Evolutionary conservation across 2,113 vertebrate species (phyloP), one percentile per base, ranked within the genome.

Genomic region (Malurus cyaneus): DNA sequence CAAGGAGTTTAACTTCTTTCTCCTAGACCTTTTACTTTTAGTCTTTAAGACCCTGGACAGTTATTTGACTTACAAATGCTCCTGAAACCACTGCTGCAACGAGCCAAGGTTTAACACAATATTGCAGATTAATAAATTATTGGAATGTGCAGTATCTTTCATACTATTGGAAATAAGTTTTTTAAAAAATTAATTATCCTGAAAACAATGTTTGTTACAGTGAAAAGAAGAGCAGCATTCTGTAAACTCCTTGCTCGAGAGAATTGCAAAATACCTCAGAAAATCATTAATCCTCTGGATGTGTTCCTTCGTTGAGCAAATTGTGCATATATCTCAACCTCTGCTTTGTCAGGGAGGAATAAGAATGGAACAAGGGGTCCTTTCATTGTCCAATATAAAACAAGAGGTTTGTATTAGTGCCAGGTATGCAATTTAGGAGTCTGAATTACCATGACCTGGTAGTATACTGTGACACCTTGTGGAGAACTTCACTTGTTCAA

Each of bases 91-190:
- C 25, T 94, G n/a, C 57, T 83, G 53, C 60, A 89, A 79, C 88
- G 19, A 92, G 42, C n/a, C 79, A 88, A 67, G 67, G 50, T 85
- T 95, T 96, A 89, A 76, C 25, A 31, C n/a, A 79, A 4, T 71
- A 80, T 29, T 94, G 70, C 53, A 89, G 80, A 32, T 74, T 67
- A 94, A 84, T 95, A 95, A 94, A 90, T 96, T 92, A 62, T 47
- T 84, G 77, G 60, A 90, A 83, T 83, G 70, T 47, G 16, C 66
- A 85, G 3, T 88, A 67, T 88, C 65, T 88, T 85, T 95, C 56
- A 59, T 88, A 46, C 19, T 94, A 94, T 36, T 72, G 36, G 39
- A 94, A 94, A 56, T 50, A 81, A 73, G 28, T 29, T 60, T 72
- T 71, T 71, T 18, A 14, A 32, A 76, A 80, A 77, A 54, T 47